phyloP scores from a whole-genome alignment of 53 echinoderm and acorn worm genomes.

The Echinarachnius parma region DNA sequence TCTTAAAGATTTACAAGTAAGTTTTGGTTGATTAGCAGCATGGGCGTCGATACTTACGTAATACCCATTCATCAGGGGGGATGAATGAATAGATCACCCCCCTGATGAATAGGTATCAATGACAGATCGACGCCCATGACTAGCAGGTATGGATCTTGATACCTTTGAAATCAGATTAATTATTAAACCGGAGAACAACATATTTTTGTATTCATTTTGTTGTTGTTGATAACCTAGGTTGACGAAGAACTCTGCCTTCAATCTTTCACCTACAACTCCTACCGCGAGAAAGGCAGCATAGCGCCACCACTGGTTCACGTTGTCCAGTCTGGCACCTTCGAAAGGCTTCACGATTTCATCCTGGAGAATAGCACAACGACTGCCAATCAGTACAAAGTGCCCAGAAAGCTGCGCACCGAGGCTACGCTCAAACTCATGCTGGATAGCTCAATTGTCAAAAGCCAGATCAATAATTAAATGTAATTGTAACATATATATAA shows the following conservation, averaged over 20 bases:
- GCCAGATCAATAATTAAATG: not conserved
- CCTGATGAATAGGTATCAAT: too few species aligned
- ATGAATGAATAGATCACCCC: too few species aligned
- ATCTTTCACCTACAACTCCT: constrained; percentile 39
- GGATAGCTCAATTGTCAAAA: not conserved
- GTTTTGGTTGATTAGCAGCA: too few species aligned
- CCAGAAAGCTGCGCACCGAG: constrained; percentile 46
- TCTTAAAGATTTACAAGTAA: too few species aligned
- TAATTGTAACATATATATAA: too few species aligned
- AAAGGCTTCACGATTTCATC: constrained; percentile 34
- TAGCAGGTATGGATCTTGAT: too few species aligned
- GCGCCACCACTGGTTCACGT: constrained; percentile 46
- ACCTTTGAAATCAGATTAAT: too few species aligned
- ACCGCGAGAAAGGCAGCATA: constrained; percentile 42
- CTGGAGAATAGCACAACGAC: constrained; percentile 48
- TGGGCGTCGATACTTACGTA: too few species aligned
- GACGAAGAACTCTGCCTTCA: constrained; percentile 24
- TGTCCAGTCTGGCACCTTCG: constrained; percentile 57
- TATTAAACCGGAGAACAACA: not conserved
- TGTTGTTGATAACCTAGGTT: constrained; percentile 23
- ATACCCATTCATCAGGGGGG: too few species aligned
- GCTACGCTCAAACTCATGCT: constrained; percentile 48
- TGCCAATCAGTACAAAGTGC: constrained; percentile 68
- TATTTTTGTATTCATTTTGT: not conserved
- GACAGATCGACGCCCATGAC: too few species aligned